Evolutionary conservation across 2,888 invertebrate genomes (phyloP).

Genomic region (Therioaphis trifolii): DNA sequence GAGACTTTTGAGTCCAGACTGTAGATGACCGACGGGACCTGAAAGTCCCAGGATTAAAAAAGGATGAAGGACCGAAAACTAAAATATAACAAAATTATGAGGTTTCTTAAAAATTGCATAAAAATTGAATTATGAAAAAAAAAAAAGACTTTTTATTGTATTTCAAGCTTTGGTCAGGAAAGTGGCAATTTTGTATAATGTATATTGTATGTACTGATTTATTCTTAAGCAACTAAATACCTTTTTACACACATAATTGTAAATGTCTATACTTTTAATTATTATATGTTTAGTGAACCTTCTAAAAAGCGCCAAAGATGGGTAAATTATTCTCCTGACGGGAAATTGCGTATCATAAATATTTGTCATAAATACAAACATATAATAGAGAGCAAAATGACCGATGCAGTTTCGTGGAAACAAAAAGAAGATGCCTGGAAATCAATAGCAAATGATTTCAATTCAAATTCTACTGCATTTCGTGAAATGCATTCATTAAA

Average conservation of each 20-base stretch:
- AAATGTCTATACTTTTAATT: too few species aligned
- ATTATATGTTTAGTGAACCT: conserved; percentile 3
- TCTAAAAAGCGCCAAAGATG: background rate
- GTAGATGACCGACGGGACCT: conserved; percentile 1
- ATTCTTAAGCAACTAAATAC: too few species aligned
- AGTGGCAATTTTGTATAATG: too few species aligned
- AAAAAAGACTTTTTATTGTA: background rate
- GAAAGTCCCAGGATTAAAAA: conserved; percentile 8
- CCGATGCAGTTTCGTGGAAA: too few species aligned
- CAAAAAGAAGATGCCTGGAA: conserved; percentile 18
- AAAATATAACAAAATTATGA: background rate
- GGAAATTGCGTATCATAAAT: background rate
- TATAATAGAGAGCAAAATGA: conserved; percentile 13
- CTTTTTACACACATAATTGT: too few species aligned
- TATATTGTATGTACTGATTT: too few species aligned
- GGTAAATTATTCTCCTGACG: background rate
- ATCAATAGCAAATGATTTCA: conserved; percentile 23
- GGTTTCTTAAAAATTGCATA: background rate
- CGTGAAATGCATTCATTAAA: background rate
- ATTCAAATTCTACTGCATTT: background rate
- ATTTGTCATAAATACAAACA: conserved; percentile 7
- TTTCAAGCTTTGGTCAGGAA: background rate
- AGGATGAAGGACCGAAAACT: background rate
- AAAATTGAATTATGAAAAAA: conserved; percentile 13
- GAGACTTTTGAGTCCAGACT: conserved; percentile 13